phyloP scores from a whole-genome alignment of 92 coral and sea anemone genomes.

The Bergia sp. region DNA sequence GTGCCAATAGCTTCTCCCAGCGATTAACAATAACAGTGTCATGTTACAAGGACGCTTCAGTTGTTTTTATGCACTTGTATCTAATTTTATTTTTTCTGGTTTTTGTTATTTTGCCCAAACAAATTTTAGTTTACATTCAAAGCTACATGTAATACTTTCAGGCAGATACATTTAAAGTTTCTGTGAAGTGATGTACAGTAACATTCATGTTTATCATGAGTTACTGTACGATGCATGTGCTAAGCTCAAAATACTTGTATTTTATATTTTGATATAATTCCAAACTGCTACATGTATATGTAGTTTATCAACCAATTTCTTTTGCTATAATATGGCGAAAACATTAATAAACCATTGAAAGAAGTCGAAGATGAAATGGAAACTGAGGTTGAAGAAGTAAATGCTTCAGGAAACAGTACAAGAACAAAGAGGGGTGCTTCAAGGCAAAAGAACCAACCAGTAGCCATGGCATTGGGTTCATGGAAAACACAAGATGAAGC shows the following conservation, averaged over 20 bases:
- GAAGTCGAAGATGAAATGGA: constrained; percentile 13
- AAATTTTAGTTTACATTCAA: not conserved
- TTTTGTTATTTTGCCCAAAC: not conserved
- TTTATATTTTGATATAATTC: constrained; percentile 5
- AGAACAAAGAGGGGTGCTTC: constrained; percentile 15
- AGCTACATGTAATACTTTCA: not conserved
- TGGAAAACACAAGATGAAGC: constrained; percentile 31
- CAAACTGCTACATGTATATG: not conserved
- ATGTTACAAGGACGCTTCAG: not conserved
- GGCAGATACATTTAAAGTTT: too few relatives aligned
- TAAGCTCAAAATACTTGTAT: not conserved
- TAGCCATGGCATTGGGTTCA: constrained; percentile 13
- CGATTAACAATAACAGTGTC: not conserved
- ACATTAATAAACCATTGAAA: not conserved
- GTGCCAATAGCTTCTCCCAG: not conserved
- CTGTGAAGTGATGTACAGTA: not conserved
- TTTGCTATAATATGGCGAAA: constrained; percentile 21
- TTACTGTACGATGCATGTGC: not conserved
- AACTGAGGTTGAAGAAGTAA: constrained; percentile 21
- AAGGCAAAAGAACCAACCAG: constrained; percentile 8
- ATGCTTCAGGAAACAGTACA: constrained; percentile 4
- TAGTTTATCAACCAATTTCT: not conserved
- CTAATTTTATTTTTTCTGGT: not conserved
- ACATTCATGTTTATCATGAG: not conserved
- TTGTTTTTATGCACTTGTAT: not conserved